Percentiles rank a stretch among this genome's conserved stretches.
These are phyloP conservation scores for Acridotheres tristis DNA, from an alignment of 2,797 vertebrate genomes.

Conservation along the genomic window DNA sequence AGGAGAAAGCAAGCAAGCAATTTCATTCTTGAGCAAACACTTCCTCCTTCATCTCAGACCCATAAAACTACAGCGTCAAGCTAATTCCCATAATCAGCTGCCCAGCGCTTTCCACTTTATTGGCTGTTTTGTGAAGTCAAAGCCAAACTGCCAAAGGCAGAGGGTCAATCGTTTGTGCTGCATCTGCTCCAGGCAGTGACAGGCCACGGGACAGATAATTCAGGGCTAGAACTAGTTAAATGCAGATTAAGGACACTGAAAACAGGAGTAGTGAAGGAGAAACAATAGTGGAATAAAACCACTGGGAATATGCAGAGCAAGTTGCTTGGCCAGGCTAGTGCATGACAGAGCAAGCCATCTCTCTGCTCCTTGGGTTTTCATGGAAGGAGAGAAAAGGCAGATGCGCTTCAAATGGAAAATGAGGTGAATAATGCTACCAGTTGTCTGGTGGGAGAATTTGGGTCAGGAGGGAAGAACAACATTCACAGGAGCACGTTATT, in stretches of 20 bases:
- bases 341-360: neutral
- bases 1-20: neutral
- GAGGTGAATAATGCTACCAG: neutral
- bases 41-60: neutral
- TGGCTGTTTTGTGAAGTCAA: slow-evolving; percentile 38
- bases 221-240: slow-evolving; percentile 41
- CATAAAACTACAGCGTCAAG: neutral
- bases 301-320: neutral
- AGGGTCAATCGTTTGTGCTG: slow-evolving; percentile 17
- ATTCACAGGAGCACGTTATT: neutral
- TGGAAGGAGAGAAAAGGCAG: neutral
- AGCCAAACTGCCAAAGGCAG: slow-evolving; percentile 39
- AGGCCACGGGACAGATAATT: neutral
- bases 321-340: neutral
- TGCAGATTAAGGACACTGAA: neutral
- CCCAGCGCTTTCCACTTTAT: slow-evolving; percentile 40
- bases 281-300: neutral
- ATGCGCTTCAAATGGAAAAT: neutral
- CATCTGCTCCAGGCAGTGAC: neutral
- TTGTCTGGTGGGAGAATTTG: neutral
- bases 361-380: neutral
- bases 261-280: neutral
- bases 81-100: neutral
- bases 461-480: neutral
- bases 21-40: neutral